Conservation (phyloP, 2,113 vertebrate species). For the Triplophysa siluroides region DNA sequence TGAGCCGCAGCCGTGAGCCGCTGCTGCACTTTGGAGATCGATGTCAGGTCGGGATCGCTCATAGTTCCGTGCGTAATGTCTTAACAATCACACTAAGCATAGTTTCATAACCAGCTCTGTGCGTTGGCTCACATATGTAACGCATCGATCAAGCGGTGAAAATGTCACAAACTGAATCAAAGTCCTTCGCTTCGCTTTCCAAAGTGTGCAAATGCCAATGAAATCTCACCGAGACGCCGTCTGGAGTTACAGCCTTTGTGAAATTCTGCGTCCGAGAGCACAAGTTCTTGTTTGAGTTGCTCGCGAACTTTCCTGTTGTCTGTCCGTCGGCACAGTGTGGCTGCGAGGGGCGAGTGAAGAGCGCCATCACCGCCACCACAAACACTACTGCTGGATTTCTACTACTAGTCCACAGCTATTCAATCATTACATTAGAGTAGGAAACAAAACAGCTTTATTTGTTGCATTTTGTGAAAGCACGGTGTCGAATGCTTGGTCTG, state of each 20-base stretch:
- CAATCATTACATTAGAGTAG: too few relatives aligned
- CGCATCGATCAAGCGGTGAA: neutral
- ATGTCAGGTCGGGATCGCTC: conserved; percentile 17
- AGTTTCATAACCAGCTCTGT: neutral
- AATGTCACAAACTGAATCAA: neutral
- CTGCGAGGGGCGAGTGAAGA: conserved; percentile 12
- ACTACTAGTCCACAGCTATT: neutral
- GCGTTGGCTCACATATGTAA: neutral
- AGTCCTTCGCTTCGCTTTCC: neutral
- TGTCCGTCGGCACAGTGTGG: neutral
- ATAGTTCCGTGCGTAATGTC: conserved; percentile 3
- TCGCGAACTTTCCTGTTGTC: conserved; percentile 11
- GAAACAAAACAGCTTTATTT: neutral
- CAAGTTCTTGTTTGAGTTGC: conserved; percentile 21
- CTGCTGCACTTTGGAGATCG: conserved; percentile 66
- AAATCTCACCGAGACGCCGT: neutral
- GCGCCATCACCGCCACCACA: conserved; percentile 2
- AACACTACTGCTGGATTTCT: neutral
- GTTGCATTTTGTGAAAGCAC: too few relatives aligned
- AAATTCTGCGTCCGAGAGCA: neutral
- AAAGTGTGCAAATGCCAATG: neutral
- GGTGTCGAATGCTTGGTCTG: too few relatives aligned
- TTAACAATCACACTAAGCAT: neutral
- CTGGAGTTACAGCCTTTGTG: conserved; percentile 16
- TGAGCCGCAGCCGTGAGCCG: conserved; percentile 85